Percentiles rank a stretch among this genome's conserved stretches.
phyloP scores from a whole-genome alignment of 2,113 vertebrate genomes.

The Alexandromys fortis region DNA sequence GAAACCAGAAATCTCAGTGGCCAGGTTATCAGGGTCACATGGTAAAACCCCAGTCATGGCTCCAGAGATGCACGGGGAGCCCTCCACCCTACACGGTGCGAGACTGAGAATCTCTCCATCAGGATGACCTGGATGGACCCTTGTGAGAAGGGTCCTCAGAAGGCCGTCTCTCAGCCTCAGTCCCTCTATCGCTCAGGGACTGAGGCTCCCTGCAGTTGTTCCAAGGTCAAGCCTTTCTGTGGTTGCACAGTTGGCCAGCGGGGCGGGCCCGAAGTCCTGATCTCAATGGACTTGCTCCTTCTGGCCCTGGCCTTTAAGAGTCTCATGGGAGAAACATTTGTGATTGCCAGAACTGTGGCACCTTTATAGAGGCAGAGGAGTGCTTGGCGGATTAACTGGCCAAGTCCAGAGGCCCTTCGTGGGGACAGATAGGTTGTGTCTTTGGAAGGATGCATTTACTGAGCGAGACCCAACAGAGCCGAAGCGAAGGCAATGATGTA shows the following conservation, averaged over 20 bases:
- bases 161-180: rapidly evolving
- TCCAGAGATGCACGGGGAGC: not conserved
- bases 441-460: not conserved
- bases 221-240: not conserved
- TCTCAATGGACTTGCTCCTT: not conserved
- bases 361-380: not conserved
- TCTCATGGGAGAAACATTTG: not conserved
- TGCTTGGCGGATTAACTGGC: not conserved
- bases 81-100: too few relatives aligned
- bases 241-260: too few relatives aligned
- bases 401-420: not conserved
- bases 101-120: not conserved
- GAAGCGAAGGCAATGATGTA: not conserved
- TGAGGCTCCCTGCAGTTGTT: not conserved
- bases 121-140: not conserved
- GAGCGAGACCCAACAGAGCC: not conserved
- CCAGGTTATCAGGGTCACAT: not conserved
- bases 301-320: not conserved
- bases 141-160: not conserved
- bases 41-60: not conserved
- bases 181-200: not conserved
- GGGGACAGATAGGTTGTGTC: not conserved
- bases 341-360: not conserved
- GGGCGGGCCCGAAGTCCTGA: not conserved
- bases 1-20: not conserved